Percentiles rank a stretch among this genome's conserved stretches.
Evolutionary conservation across 2,888 invertebrate species (phyloP).

Genomic region (Rambutsinella grinnellia): DNA sequence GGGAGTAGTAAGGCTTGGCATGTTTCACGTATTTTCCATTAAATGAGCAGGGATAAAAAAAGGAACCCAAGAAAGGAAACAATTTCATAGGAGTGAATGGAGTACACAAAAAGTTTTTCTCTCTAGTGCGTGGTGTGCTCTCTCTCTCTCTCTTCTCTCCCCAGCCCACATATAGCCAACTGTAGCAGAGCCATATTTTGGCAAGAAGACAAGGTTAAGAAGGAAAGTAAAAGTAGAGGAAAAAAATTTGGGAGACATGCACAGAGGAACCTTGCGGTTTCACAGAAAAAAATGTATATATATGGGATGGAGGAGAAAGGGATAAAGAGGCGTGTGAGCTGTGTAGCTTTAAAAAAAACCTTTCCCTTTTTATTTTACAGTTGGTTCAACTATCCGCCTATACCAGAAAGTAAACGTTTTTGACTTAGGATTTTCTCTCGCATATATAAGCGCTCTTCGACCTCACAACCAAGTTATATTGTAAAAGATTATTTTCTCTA

Average conservation of each 20-base stretch:
- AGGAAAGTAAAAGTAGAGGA: background rate
- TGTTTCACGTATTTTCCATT: background rate
- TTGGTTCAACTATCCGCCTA: too few relatives aligned
- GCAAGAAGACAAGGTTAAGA: background rate
- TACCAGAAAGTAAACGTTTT: too few relatives aligned
- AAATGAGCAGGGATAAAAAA: background rate
- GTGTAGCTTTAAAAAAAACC: background rate
- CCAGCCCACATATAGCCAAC: background rate
- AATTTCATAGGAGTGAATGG: background rate
- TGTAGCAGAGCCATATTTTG: background rate
- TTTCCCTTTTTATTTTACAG: background rate
- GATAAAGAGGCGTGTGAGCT: background rate
- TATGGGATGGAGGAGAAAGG: background rate
- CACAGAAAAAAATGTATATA: background rate
- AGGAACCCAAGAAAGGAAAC: background rate
- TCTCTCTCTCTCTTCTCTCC: too few relatives aligned
- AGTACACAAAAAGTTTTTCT: too few relatives aligned
- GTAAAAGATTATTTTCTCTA: constrained; percentile 3
- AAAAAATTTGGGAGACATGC: background rate
- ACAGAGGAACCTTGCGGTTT: background rate
- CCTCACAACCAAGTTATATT: background rate
- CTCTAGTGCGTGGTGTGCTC: background rate
- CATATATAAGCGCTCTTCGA: background rate
- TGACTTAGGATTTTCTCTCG: too few relatives aligned
- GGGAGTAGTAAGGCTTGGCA: background rate